Conservation (phyloP, 2,888 invertebrate species). For the Drosophila ustulata region DNA sequence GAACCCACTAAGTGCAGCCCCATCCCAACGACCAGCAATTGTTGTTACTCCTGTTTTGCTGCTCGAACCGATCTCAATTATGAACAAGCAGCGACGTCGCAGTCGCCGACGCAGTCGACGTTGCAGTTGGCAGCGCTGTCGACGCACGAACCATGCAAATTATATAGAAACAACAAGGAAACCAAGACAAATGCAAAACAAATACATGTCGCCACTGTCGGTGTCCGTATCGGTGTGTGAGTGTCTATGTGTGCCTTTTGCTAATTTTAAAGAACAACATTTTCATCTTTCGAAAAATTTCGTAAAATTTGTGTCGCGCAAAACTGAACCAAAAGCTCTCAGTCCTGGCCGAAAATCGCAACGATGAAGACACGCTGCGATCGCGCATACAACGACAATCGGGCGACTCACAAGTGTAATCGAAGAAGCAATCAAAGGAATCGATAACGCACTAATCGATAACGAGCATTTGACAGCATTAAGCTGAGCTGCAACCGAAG, state of each 20-base stretch:
- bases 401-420: constrained; percentile 34
- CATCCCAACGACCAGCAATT: constrained; percentile 43
- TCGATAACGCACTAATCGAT: not conserved
- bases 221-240: constrained; percentile 19
- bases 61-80: constrained; percentile 60
- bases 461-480: constrained; percentile 7
- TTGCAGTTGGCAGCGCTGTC: constrained; percentile 18
- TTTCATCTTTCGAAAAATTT: constrained; percentile 75
- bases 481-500: constrained; percentile 7
- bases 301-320: constrained; percentile 73
- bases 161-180: constrained; percentile 44
- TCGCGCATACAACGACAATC: constrained; percentile 42
- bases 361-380: constrained; percentile 80
- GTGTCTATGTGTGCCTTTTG: constrained; percentile 55
- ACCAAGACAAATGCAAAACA: constrained; percentile 39
- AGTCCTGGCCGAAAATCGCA: constrained; percentile 84
- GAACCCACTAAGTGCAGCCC: constrained; percentile 63
- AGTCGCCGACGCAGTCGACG: constrained; percentile 25
- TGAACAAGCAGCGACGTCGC: constrained; percentile 52
- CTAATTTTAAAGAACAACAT: constrained; percentile 80
- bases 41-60: constrained; percentile 64
- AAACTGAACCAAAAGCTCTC: constrained; percentile 80
- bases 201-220: constrained; percentile 55
- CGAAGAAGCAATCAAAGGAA: constrained; percentile 3
- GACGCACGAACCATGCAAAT: constrained; percentile 19